Evolutionary conservation across 2,888 invertebrate species (phyloP), one percentile per base, ranked within the genome.

Genomic region (Seira sanloemensis): DNA sequence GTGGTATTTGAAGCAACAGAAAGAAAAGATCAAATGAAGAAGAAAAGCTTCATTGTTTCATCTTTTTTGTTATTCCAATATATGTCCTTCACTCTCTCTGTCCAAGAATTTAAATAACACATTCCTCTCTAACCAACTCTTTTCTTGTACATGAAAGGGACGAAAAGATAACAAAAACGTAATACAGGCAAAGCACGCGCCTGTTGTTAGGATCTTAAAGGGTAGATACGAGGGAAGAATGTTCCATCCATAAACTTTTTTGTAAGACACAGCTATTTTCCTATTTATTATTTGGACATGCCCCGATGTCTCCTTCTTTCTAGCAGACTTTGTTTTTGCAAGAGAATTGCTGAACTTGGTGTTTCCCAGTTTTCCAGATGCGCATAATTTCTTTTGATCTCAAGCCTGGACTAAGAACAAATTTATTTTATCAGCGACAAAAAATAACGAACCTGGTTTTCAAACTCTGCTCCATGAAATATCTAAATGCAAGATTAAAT

Each of bases 61-160:
- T 37, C 24, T 80, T 66, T 54, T 66, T 62, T 62, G 69, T 65
- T 78, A 65, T 78, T 78, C 74, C 75, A 58, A 65, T 72, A 78
- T 74, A 46, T 66, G 54, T 75, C 54, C 27, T 27, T 72, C 74
- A 25, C 62, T 77, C 65, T 27, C 37, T 50, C 76, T 58, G 58
- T 79, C 81, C 75, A 81, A 81, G 81, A 81, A 81, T 81, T 81
- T 81, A 81, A 81, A 81, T 81, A 75, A 69, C 75, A 81, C 73
- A 81, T 81, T 81, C 81, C 71, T 69, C 69, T 21, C 46, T 76
- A 81, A 75, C 75, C 75, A 76, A 81, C 69, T 81, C 62, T 69
- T 37, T 37, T 37, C 37, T 12, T 37, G 5, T 4, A 37, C 5
- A 37, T 37, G 12, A 37, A 37, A 37, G 37, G 37, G 37, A 7